Evolutionary conservation across 2,888 invertebrate genomes (phyloP), one percentile per base, ranked within the genome.

Genomic region (Ceraclea dissimilis): DNA sequence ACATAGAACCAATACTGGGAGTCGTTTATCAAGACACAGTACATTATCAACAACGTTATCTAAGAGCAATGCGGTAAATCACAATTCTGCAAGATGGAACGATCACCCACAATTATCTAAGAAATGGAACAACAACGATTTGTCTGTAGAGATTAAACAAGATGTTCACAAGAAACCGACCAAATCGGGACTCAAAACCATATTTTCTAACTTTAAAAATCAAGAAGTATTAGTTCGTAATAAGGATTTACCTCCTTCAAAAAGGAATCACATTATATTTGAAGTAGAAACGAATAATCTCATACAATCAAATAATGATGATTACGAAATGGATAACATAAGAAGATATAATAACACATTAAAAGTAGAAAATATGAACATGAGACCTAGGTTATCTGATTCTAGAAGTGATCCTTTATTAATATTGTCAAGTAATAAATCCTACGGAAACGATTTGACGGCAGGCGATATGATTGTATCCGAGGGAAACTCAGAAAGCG

Each of bases 231-330:
- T 26, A 10, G 34, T 10, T n/a, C 48, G 31, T 2, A 22, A 19
- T n/a, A 21, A 21, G 21, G 54, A 58, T 20, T 22, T 39, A 22
- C 22, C 54, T 8, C 26, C 39, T 13, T 51, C 47, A 5, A 60
- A 58, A 33, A 46, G 54, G 11, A 56, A 54, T 2, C 54, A 60
- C 22, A 59, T 62, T n/a, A 50, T 47, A 19, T 55, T 62, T 20
- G 62, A 60, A 54, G 53, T 52, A 19, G 60, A 62, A 46, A 62
- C 60, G 22, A 58, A 49, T 34, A 58, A 58, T 39, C 33, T 62
- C 43, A 43, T 62, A n/a, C 52, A 59, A 43, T 54, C 59, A 2
- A 49, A 49, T 18, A 49, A 26, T 1, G 57, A 60, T n/a, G 48
- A 60, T 43, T 52, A 50, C 17, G 60, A 60, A 49, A 55, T 60